Base-by-base conservation (phyloP, 1,140 invertebrate genomes). In the Tetramorium parvispinum region DNA sequence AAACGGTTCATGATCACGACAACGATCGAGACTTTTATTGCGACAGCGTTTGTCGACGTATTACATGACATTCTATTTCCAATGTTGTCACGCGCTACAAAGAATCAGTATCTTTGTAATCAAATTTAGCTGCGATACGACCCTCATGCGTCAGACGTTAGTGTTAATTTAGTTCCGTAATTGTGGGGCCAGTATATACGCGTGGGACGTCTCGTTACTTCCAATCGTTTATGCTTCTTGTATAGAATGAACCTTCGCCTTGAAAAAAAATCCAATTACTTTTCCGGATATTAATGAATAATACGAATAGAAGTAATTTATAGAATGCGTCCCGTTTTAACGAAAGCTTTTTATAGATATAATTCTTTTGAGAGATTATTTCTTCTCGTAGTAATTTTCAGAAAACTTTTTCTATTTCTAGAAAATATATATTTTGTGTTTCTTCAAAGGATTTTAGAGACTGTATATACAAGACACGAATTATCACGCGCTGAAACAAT, bases 121-220 rank as follows among this genome's bases (percentile, higher is more conserved):
- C 68, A 68, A 59, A 49, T 83, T 83, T 21, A 59, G 16, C 79
- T 16, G 11, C 21, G 37, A 43, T 21, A 18, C 49, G 37, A 46
- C 46, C 24, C 16, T 37, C 2, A 13, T 55, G 16, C 18, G 16
- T 71, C 21, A 13, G 27, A 43, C 27, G 13, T 59, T 37, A 37
- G 32, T n/a, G 79, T 73, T 82, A 71, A 82, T 46, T 83, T 61
- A 73, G 24, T 40, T 46, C 37, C 18, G 79, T 59, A 71, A 73
- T 83, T 73, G 37, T 66, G 43, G 8, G 53, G 3, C 21, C 21
- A 16, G 16, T 46, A 24, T 59, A 53, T 61, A 46, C 37, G 8
- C 13, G 2, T 10, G 3, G 21, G n/a, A 13, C 13, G n/a, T 11
- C 18, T 49, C 13, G 21, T 73, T 53, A 55, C 3, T 37, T 57